Conservation (phyloP, 53 echinoderm and acorn worm genomes). For the Zoroaster sp. region DNA sequence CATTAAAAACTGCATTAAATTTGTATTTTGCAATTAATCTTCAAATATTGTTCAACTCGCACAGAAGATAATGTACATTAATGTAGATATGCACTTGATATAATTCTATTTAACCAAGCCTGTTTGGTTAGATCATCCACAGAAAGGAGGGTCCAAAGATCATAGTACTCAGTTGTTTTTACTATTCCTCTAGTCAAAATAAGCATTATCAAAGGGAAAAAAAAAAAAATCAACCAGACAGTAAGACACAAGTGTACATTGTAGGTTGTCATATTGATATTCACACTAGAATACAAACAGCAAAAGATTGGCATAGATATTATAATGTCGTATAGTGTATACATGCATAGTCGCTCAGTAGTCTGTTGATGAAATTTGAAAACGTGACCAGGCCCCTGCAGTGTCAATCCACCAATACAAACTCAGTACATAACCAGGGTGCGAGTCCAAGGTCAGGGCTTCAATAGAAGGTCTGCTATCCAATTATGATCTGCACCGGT, state of each 20-base stretch:
- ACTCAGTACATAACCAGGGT: neutral
- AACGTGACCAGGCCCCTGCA: neutral
- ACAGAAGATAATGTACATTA: no score
- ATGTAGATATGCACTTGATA: neutral
- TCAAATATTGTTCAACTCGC: no score
- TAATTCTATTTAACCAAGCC: neutral
- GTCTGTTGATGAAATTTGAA: neutral
- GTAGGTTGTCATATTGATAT: neutral
- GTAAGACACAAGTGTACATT: neutral
- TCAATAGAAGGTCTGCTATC: slow-evolving; percentile 44
- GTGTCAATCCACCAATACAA: neutral
- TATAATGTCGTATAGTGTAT: neutral
- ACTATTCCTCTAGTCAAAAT: neutral
- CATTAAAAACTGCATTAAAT: no score
- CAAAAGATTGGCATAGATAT: neutral
- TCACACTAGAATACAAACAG: neutral
- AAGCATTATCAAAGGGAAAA: neutral
- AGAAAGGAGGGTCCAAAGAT: slow-evolving; percentile 29
- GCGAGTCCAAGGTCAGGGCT: slow-evolving; percentile 43
- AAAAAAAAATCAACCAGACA: neutral
- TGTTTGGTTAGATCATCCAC: neutral
- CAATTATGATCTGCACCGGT: slow-evolving; percentile 13
- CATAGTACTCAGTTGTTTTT: neutral
- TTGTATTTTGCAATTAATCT: no score
- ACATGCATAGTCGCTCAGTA: neutral